Evolutionary conservation across 2,888 invertebrate species (phyloP), one percentile per base, ranked within the genome.

Genomic region (Microplitis deprimator): DNA sequence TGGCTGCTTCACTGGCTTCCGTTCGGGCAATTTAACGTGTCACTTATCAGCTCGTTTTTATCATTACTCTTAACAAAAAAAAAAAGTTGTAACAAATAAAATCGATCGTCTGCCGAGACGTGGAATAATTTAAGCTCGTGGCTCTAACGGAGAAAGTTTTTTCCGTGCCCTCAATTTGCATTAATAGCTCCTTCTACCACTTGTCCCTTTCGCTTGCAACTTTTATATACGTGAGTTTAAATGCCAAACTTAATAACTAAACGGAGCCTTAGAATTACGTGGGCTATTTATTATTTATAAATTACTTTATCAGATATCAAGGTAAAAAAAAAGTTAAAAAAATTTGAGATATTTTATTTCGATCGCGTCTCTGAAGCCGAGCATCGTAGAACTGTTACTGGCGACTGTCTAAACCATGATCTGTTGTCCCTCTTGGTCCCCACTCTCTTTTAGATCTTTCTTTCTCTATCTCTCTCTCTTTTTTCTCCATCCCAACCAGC

Each of bases 141-240:
- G 50, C 13, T 50, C 50, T 50, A 50, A 50, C 50, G 50, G 50
- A 50, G 71, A 72, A 72, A 72, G 62, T 62, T 5, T 29, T 29
- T n/a, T 72, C 38, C 61, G 60, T 62, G 39, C 61, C 20, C n/a
- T 17, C 41, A 50, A 50, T 50, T 50, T 50, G 50, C 50, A 50
- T 50, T 50, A 50, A 50, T 50, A 10, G 8, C 40, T 38, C 5
- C 62, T 72, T 62, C 39, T 38, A 72, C 62, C 62, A 20, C 60
- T 17, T 39, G 8, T 62, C 40, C 60, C 70, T 70, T 70, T 60
- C 70, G 20, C 70, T 50, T 50, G 8, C 10, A 50, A 50, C 50
- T 50, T 50, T 50, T 50, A 5, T 50, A 8, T 50, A 50, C 50
- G 50, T 50, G 50, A 50, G 10, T 50, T 50, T 50, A 13, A 50